Percentiles rank a stretch among this genome's conserved stretches.
These are phyloP conservation scores for Drosophila bunnanda DNA, from an alignment of 2,888 invertebrate genomes.

Conservation along the genomic window DNA sequence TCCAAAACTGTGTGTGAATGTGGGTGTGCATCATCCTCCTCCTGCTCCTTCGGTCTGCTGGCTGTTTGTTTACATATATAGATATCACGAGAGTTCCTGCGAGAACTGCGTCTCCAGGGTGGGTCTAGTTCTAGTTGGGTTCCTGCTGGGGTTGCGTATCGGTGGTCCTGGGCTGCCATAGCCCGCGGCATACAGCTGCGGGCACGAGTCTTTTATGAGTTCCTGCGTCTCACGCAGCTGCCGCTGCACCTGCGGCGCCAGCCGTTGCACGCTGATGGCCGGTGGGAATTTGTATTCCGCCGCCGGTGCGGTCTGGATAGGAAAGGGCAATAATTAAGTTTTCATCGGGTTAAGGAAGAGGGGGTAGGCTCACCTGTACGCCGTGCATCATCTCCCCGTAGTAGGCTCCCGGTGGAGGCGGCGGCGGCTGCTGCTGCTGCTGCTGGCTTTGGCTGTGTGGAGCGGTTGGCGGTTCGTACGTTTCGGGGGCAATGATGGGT, in stretches of 20 bases:
- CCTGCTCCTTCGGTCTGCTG: constrained; percentile 38
- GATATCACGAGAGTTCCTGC: constrained; percentile 85
- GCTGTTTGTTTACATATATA: constrained; percentile 84
- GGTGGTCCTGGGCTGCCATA: constrained; percentile 85
- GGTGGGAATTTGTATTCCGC: constrained; percentile 85
- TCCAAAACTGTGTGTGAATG: constrained; percentile 47
- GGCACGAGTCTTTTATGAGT: constrained; percentile 85
- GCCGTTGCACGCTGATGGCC: constrained; percentile 85
- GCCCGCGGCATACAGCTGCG: constrained; percentile 84
- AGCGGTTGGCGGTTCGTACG: constrained; percentile 76
- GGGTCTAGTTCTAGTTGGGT: constrained; percentile 84
- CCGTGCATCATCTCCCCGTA: constrained; percentile 84
- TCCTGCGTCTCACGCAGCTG: constrained; percentile 85
- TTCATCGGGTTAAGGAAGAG: not conserved
- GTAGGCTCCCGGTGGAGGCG: constrained; percentile 72
- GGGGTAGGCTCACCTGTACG: constrained; percentile 79
- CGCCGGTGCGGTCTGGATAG: constrained; percentile 66
- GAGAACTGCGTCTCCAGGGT: constrained; percentile 85
- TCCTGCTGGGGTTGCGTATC: constrained; percentile 83
- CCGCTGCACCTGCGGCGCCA: constrained; percentile 85
- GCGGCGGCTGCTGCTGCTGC: constrained; percentile 64
- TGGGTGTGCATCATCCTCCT: constrained; percentile 47
- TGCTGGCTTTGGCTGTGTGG: constrained; percentile 82
- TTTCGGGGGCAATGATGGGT: constrained; percentile 64
- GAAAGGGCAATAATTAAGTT: not conserved